Percentiles rank a stretch among this genome's conserved stretches.
Conservation (phyloP, 92 coral and sea anemone genomes). For the Pocillopora grandis region DNA sequence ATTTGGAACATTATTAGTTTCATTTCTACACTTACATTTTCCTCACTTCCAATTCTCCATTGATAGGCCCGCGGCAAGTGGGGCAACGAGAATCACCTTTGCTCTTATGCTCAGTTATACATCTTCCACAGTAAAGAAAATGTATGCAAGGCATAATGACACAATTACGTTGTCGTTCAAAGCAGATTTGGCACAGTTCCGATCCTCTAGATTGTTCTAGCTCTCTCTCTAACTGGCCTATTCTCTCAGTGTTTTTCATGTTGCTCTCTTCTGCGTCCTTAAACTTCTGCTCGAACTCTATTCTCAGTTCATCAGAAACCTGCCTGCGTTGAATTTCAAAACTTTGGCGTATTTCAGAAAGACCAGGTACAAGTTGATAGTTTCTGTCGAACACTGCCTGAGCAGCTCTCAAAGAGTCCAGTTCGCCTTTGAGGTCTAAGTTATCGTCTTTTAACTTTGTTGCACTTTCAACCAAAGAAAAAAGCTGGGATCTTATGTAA, state of each 20-base stretch:
- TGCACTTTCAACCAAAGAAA: not conserved
- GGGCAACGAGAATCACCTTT: conserved; percentile 66
- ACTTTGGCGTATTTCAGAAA: not conserved
- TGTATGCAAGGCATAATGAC: conserved; percentile 84
- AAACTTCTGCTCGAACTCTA: conserved; percentile 1
- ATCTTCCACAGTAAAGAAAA: conserved; percentile 65
- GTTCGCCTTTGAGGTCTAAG: conserved; percentile 6
- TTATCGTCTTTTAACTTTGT: conserved; percentile 35
- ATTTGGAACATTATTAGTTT: too few relatives aligned
- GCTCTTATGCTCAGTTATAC: conserved; percentile 55
- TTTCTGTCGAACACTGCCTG: not conserved
- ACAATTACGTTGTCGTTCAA: conserved; percentile 68
- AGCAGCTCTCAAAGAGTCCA: conserved; percentile 2
- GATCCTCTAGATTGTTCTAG: conserved; percentile 17
- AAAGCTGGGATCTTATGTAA: conserved; percentile 13
- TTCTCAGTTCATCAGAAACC: not conserved
- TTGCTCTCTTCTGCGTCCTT: conserved; percentile 1
- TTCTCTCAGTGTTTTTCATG: conserved; percentile 1
- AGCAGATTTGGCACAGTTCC: conserved; percentile 72
- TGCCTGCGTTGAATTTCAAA: not conserved
- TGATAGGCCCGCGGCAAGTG: conserved; percentile 67
- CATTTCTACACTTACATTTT: too few relatives aligned
- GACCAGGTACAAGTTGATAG: not conserved
- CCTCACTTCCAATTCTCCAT: conserved; percentile 32
- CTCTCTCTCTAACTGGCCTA: conserved; percentile 7